Conservation (phyloP, 2,113 vertebrate genomes). For the Limnothrissa miodon region DNA sequence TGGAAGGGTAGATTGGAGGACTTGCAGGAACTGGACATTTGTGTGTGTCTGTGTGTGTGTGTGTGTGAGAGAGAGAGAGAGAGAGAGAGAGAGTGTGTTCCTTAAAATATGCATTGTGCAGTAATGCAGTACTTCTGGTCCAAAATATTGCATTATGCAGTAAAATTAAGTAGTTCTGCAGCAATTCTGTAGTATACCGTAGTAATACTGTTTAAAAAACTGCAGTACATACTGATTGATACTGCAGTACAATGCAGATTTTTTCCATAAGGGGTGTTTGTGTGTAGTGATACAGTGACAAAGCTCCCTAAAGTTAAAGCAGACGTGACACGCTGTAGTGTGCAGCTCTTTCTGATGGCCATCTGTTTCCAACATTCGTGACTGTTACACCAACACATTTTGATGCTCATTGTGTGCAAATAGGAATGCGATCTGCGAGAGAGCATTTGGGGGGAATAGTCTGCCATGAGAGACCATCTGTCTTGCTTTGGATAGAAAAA, state of each 20-base stretch:
- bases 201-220: no score
- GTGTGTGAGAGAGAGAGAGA: background rate
- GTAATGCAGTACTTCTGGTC: no score
- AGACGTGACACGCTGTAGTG: background rate
- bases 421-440: background rate
- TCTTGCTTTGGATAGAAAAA: background rate
- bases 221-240: no score
- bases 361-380: background rate
- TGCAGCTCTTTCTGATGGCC: background rate
- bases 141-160: no score
- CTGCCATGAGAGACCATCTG: slow-evolving; percentile 22
- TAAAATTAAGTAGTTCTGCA: no score
- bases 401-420: slow-evolving; percentile 18
- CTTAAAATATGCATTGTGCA: background rate
- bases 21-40: no score
- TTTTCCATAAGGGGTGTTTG: no score
- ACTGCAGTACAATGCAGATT: no score
- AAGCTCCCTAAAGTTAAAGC: background rate
- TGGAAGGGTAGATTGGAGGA: no score
- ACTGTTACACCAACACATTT: background rate
- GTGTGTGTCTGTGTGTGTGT: background rate
- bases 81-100: background rate
- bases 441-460: no score
- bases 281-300: background rate
- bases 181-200: no score